Percentiles rank a stretch among this genome's conserved stretches.
Conservation (phyloP, 1,140 invertebrate genomes). For the Olivierus martensii region DNA sequence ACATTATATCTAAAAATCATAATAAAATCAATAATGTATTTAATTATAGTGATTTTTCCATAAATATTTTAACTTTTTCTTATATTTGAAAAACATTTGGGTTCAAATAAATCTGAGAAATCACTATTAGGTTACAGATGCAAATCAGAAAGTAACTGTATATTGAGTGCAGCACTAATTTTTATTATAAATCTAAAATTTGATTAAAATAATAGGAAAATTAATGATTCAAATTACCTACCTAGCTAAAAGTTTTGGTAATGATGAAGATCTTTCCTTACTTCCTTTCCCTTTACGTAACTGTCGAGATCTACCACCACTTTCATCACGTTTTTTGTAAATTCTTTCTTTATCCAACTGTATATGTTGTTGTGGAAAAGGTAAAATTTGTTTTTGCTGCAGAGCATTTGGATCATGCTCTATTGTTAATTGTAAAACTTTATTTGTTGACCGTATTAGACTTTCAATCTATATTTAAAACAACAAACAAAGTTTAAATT, state of each 20-base stretch:
- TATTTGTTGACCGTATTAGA: conserved; percentile 22
- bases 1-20: too few species aligned
- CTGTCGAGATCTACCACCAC: conserved; percentile 34
- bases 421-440: conserved; percentile 52
- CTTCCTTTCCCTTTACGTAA: conserved; percentile 39
- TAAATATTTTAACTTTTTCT: too few species aligned
- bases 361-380: conserved; percentile 15
- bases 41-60: too few species aligned
- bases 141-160: too few species aligned
- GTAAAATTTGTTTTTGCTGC: conserved; percentile 24
- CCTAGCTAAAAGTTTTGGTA: conserved; percentile 68
- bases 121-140: too few species aligned
- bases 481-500: not conserved
- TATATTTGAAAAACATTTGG: too few species aligned
- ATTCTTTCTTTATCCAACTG: conserved; percentile 20
- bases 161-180: too few species aligned
- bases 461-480: conserved; percentile 24
- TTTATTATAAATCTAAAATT: too few species aligned
- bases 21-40: too few species aligned
- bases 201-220: too few species aligned
- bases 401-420: conserved; percentile 73
- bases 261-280: conserved; percentile 69
- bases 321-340: conserved; percentile 40
- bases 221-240: too few species aligned
- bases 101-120: too few species aligned